These are phyloP conservation scores for Axis porcinus DNA, from an alignment of 2,113 vertebrate genomes.

Conservation along the genomic window DNA sequence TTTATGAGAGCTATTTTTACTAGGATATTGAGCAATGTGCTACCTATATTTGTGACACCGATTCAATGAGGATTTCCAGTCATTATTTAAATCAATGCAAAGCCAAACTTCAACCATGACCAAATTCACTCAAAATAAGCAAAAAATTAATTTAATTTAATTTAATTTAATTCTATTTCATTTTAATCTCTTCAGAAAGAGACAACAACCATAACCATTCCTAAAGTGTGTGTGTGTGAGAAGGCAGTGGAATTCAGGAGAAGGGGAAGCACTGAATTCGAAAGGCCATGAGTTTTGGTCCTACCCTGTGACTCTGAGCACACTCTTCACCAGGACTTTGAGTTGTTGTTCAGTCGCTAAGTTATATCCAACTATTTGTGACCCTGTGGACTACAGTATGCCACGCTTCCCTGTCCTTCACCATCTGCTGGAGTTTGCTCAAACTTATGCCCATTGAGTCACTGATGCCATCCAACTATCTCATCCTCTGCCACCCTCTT, in stretches of 20 bases:
- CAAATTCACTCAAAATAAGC: neutral
- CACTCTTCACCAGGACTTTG: neutral
- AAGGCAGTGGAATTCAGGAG: neutral
- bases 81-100: neutral
- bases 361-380: neutral
- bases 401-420: neutral
- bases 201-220: no score
- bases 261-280: neutral
- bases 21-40: neutral
- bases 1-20: neutral
- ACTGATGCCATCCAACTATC: neutral
- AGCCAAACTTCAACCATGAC: neutral
- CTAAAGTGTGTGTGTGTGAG: neutral
- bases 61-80: neutral
- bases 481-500: neutral
- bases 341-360: neutral
- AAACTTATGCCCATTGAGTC: neutral
- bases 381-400: neutral
- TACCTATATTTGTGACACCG: neutral
- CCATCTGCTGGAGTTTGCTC: neutral
- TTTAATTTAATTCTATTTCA: neutral
- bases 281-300: neutral
- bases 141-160: neutral
- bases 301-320: neutral
- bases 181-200: neutral